Percentiles rank a stretch among this genome's conserved stretches.
Evolutionary conservation across 1,140 invertebrate species (phyloP).

Genomic region (Carposina sasakii): DNA sequence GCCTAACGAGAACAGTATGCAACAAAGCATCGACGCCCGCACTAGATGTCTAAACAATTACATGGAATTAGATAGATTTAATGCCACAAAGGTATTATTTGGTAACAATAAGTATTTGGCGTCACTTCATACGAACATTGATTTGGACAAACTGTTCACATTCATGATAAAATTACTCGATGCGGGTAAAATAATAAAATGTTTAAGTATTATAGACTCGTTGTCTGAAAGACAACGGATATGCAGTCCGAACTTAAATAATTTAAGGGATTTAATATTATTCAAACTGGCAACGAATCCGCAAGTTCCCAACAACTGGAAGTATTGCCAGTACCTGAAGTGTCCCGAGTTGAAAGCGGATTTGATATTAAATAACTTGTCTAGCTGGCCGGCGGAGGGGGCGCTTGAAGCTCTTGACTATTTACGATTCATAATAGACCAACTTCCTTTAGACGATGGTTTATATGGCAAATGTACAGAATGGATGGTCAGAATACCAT

Average conservation of each 20-base stretch:
- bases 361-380: constrained; percentile 57
- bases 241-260: constrained; percentile 52
- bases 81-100: constrained; percentile 56
- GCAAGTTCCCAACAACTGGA: constrained; percentile 57
- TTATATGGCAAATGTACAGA: constrained; percentile 56
- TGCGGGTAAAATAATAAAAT: constrained; percentile 54
- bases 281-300: constrained; percentile 61
- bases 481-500: constrained; percentile 62
- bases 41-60: constrained; percentile 65
- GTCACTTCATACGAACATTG: constrained; percentile 59
- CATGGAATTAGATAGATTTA: constrained; percentile 63
- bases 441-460: constrained; percentile 41
- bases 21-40: constrained; percentile 61
- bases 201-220: constrained; percentile 58
- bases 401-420: constrained; percentile 63
- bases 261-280: constrained; percentile 60
- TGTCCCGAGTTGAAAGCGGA: constrained; percentile 57
- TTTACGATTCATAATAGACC: constrained; percentile 49
- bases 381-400: constrained; percentile 58
- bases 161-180: constrained; percentile 54
- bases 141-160: constrained; percentile 54
- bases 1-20: constrained; percentile 48
- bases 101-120: constrained; percentile 62
- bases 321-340: constrained; percentile 59
- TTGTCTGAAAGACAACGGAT: constrained; percentile 56